Conservation (phyloP, 2,797 vertebrate species). For the Cyclura pinguis region DNA sequence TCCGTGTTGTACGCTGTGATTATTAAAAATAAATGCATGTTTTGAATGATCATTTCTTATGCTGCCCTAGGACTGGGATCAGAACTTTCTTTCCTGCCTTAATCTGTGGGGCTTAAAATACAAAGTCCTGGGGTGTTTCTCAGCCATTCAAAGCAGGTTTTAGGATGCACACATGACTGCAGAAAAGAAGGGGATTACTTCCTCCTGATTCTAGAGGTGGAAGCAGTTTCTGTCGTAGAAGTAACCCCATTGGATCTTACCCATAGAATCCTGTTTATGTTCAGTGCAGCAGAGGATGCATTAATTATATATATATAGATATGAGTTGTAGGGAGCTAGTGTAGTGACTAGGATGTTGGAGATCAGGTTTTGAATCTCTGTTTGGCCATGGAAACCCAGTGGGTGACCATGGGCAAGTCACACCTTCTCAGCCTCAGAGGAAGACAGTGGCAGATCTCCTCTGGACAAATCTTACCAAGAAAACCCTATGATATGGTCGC, state of each 20-base stretch:
- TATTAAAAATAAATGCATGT: slow-evolving; percentile 57
- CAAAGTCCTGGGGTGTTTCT: too few relatives aligned
- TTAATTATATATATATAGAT: slow-evolving; percentile 24
- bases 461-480: too few relatives aligned
- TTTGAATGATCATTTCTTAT: slow-evolving; percentile 30
- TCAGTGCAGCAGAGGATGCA: slow-evolving; percentile 8
- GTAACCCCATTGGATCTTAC: neutral
- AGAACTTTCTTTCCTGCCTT: neutral
- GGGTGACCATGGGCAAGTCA: too few relatives aligned
- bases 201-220: neutral
- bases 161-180: neutral
- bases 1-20: slow-evolving; percentile 59
- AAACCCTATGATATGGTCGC: too few relatives aligned
- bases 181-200: neutral
- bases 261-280: slow-evolving; percentile 33
- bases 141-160: neutral
- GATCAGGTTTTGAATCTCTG: too few relatives aligned
- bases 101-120: neutral
- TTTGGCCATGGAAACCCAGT: too few relatives aligned
- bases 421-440: too few relatives aligned
- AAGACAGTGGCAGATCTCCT: too few relatives aligned
- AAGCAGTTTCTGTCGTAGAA: neutral
- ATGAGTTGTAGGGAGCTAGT: slow-evolving; percentile 32
- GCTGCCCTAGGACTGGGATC: neutral
- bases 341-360: too few relatives aligned